These are phyloP conservation scores for Tribolium freemani DNA, from an alignment of 2,888 invertebrate species.

Conservation along the genomic window DNA sequence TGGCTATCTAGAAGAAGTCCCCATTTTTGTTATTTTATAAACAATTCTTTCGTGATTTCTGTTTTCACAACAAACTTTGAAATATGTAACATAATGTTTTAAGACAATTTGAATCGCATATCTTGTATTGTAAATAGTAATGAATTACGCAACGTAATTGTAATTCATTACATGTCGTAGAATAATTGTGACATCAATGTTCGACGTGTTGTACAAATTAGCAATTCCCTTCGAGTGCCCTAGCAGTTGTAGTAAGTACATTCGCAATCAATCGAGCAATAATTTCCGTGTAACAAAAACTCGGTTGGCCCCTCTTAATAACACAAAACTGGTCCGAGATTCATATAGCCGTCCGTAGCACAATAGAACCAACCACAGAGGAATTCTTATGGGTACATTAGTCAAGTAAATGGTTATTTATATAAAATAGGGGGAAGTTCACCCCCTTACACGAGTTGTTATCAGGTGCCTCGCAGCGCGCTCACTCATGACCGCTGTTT, in stretches of 20 bases:
- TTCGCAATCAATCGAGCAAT: slow-evolving; percentile 33
- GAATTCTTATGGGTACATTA: slow-evolving; percentile 62
- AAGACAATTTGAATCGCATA: no score
- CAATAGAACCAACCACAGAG: slow-evolving; percentile 44
- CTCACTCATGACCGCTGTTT: slow-evolving; percentile 64
- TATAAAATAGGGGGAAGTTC: slow-evolving; percentile 49
- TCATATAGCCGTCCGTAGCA: slow-evolving; percentile 31
- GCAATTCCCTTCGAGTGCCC: neutral
- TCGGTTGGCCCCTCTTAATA: neutral
- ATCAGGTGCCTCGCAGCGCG: slow-evolving; percentile 52
- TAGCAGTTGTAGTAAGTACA: neutral
- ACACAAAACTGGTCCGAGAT: slow-evolving; percentile 22
- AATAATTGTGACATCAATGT: no score
- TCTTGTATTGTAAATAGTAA: no score
- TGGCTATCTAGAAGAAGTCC: no score
- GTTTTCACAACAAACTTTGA: no score
- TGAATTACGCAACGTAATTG: no score
- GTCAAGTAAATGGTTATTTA: slow-evolving; percentile 63
- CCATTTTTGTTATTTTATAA: no score
- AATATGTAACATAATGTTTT: no score
- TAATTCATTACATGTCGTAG: no score
- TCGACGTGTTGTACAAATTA: neutral
- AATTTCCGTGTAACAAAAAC: slow-evolving; percentile 32
- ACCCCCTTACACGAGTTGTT: slow-evolving; percentile 49
- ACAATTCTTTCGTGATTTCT: no score